Base-by-base conservation (phyloP, 2,113 vertebrate species). In the Taurulus bubalis region DNA sequence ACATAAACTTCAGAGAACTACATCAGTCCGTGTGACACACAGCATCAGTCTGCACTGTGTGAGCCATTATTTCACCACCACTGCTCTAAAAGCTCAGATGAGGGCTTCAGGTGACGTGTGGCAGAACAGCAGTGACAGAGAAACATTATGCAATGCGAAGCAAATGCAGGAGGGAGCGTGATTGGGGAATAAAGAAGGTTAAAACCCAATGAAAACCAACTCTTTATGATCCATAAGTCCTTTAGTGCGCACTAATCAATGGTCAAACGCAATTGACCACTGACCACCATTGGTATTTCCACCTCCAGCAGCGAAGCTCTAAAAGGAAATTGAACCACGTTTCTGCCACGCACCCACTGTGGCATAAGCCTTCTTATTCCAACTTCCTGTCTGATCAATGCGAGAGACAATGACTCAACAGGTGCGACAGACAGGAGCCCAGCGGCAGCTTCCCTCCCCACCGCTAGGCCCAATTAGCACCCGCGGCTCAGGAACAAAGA, bases 401-500 rank as follows among this genome's bases (percentile, higher is more conserved):
- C 45, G 60, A 80, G 83, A 92, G 83, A 95, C 94, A 96, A 95
- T 93, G 90, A 83, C 93, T 91, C 93, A 90, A 93, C 95, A 95
- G 95, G 95, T 95, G 95, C 81, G 90, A 94, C 87, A 90, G 95
- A 95, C 94, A 93, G 91, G 88, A 85, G 86, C 88, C 83, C 91
- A 89, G 88, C 90, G 59, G 87, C 72, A 80, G 93, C 84, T 85
- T 85, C 80, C 87, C 87, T 90, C 90, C 93, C 93, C 80, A 32
- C 93, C 51, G 90, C 85, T 90, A 68, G 89, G 83, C 79, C 91
- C 92, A 95, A 94, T 93, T 93, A 92, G 92, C 91, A 91, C 94
- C 94, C 90, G 77, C 62, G 71, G 91, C 55, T 90, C 47, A 70
- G 55, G 79, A 90, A 95, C 95, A 95, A 96, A 93, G 89, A 87